Base-by-base conservation (phyloP, 2,113 vertebrate species). In the Spilogale gracilis region DNA sequence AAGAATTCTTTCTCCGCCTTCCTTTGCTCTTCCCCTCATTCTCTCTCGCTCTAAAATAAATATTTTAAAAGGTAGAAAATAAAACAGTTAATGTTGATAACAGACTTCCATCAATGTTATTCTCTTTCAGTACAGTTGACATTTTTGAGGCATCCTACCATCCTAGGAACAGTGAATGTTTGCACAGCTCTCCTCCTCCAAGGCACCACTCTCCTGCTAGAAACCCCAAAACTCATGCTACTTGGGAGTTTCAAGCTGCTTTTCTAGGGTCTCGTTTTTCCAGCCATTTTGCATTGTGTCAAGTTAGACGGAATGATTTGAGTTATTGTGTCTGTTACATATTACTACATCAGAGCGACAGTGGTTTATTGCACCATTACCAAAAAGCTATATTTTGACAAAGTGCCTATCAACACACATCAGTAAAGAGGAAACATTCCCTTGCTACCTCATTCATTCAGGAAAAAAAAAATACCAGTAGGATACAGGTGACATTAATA, bases 311-410 rank as follows among this genome's bases (percentile, higher is more conserved):
- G 25, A 85, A 63, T 91, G 89, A 94, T 1, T 73, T 82, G 91
- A 94, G 48, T 61, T 67, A 93, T 6, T 86, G 48, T 74, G 10
- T 80, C 58, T 93, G 32, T 85, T 93, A 58, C 54, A 61, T 69
- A 54, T 63, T 80, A 61, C 52, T 67, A 12, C 14, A 32, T 61
- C 78, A 67, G 85, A 96, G 16, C 87, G 78, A 94, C 92, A 90
- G 89, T 27, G 94, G 63, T 65, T 91, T 95, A 79, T 50, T 84
- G 52, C 83, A 90, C 69, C 69, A 43, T 74, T 87, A 94, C 74
- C 73, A 80, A 89, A 87, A 95, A 91, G 60, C 74, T 91, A 3
- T 86, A 38, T 91, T 65, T 84, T 92, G 93, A 94, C 86, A 97
- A 50, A 23, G 21, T 94, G 45, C 23, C 0, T 76, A 71, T 91